A percentile compares a stretch with the other conserved stretches of the same genome.
Evolutionary conservation across 2,797 vertebrate genomes (phyloP).

Genomic region (Orientallactaga sibirica): DNA sequence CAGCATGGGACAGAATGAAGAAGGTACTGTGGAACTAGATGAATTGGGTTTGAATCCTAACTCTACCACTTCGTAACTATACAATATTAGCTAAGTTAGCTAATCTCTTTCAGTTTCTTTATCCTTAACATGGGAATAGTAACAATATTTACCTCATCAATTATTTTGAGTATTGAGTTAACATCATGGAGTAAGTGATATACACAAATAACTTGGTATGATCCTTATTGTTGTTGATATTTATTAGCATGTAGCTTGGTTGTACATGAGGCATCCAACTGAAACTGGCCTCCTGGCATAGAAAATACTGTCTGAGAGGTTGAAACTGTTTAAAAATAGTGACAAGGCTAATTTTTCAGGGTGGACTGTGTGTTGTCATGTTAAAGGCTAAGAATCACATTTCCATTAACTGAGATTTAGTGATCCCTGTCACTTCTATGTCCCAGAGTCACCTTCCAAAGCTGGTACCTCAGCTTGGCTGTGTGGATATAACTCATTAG

Average conservation of each 20-base stretch:
- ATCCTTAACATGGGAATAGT: background rate
- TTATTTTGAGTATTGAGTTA: background rate
- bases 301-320: background rate
- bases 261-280: background rate
- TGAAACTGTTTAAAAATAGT: constrained; percentile 1
- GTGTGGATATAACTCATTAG: background rate
- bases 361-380: background rate
- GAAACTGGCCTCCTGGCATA: background rate
- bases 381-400: constrained; percentile 37
- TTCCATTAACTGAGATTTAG: background rate
- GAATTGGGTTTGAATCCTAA: background rate
- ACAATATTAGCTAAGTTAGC: background rate
- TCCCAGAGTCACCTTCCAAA: background rate
- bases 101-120: background rate
- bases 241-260: background rate
- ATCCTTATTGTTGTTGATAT: background rate
- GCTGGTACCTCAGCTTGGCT: background rate
- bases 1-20: background rate
- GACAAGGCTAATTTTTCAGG: background rate
- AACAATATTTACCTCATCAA: background rate
- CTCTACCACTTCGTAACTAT: background rate
- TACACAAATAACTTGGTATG: background rate
- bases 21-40: too few species aligned
- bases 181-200: background rate
- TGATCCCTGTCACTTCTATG: background rate